These are phyloP conservation scores for Anabacerthia variegaticeps DNA, from an alignment of 2,797 vertebrate genomes.

Conservation along the genomic window DNA sequence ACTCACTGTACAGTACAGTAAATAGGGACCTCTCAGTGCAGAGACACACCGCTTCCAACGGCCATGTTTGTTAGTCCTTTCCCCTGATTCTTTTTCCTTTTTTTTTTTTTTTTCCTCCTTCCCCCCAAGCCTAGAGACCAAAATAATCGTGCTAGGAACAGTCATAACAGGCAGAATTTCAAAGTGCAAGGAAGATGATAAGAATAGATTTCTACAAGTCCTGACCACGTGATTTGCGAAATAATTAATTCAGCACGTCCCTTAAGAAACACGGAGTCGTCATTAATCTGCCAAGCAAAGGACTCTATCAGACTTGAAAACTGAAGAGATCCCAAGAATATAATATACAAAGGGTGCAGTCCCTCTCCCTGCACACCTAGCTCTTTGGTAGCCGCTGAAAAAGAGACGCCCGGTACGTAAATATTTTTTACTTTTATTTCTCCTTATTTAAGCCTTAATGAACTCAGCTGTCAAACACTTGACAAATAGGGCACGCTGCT, in stretches of 20 bases:
- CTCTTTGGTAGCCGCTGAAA: constrained; percentile 85
- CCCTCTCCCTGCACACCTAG: constrained; percentile 85
- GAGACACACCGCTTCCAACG: constrained; percentile 71
- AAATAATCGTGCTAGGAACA: constrained; percentile 78
- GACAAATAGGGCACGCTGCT: constrained; percentile 92
- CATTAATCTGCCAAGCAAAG: constrained; percentile 99
- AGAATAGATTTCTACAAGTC: constrained; percentile 90
- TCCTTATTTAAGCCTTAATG: constrained; percentile 86
- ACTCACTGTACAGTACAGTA: constrained; percentile 72
- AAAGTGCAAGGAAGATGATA: constrained; percentile 92
- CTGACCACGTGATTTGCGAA: constrained; percentile 99
- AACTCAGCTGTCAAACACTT: constrained; percentile 92
- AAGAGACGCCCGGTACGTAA: constrained; percentile 90
- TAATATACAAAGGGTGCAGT: constrained; percentile 92
- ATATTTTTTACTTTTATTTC: constrained; percentile 90
- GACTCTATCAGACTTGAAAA: constrained; percentile 99
- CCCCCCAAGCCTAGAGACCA: constrained; percentile 56
- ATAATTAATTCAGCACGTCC: constrained; percentile 99
- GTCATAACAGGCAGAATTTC: constrained; percentile 82
- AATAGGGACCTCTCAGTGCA: constrained; percentile 72
- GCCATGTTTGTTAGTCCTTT: constrained; percentile 80
- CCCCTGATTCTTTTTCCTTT: constrained; percentile 49
- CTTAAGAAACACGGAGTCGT: constrained; percentile 99
- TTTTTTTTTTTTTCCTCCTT: not conserved
- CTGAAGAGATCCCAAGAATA: constrained; percentile 99